Base-by-base conservation (phyloP, 2,888 invertebrate species). In the Meteorus colon region DNA sequence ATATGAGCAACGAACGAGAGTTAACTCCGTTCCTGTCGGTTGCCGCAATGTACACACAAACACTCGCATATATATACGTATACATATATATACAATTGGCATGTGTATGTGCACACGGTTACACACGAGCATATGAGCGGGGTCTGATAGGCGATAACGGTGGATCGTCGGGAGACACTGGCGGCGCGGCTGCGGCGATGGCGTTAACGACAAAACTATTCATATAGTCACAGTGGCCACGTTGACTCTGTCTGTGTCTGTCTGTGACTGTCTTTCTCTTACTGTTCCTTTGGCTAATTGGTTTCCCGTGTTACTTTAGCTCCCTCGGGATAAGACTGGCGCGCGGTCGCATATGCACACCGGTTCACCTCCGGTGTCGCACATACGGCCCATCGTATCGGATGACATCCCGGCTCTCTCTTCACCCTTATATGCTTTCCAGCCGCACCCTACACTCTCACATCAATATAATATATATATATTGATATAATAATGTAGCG, bases 271-370 rank as follows among this genome's bases (percentile, higher is more conserved):
- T 48, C n/a, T n/a, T 48, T 48, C 48, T 82, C 82, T 81, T 84
- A 83, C 85, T 85, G n/a, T 48, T 48, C n/a, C 85, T 73, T 82
- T 81, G 82, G 85, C 88, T 89, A 89, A 89, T 89, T 89, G 89
- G 87, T 89, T 89, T 89, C 88, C 88, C 88, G 85, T 89, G 89
- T 89, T 85, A 83, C 82, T 76, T 82, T 81, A 81, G 79, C 87
- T 87, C 86, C 85, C 87, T 79, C 78, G 86, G 88, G 88, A 89
- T 87, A 87, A 89, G 85, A 81, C 78, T 16, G 69, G 37, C 55
- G 55, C 69, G 55, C 55, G 19, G 62, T 71, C 68, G 73, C 77
- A 77, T 77, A 60, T 55, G 4, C 37, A 73, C 69, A 66, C 71
- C 74, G 51, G 68, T 73, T 75, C 73, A 69, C 55, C 69, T 68